These are phyloP conservation scores for Pseudopipra pipra DNA, from an alignment of 2,113 vertebrate species.

Conservation along the genomic window DNA sequence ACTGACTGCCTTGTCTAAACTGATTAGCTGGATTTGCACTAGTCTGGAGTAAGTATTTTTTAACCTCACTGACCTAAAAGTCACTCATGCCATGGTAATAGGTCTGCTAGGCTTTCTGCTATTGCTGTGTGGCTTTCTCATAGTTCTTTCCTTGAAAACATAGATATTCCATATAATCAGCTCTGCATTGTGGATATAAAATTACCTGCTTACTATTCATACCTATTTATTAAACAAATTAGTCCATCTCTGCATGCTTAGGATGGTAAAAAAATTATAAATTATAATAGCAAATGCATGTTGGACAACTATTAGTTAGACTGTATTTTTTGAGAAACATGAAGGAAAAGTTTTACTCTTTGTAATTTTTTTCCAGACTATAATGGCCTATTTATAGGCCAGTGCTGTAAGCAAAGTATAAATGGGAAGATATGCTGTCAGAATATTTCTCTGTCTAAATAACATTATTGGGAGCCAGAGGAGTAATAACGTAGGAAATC, in stretches of 20 bases:
- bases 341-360: background rate
- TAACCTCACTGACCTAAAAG: conserved; percentile 12
- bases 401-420: conserved; percentile 26
- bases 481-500: conserved; percentile 4
- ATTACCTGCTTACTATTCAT: background rate
- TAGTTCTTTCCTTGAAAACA: background rate
- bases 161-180: background rate
- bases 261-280: background rate
- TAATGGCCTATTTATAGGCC: background rate
- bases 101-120: background rate
- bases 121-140: background rate
- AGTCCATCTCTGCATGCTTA: background rate
- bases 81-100: background rate
- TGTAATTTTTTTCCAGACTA: background rate
- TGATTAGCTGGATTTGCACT: background rate
- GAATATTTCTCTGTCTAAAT: conserved; percentile 54
- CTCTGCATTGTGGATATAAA: background rate
- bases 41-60: background rate
- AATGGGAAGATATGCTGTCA: background rate
- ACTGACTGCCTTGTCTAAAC: background rate
- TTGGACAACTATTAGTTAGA: background rate
- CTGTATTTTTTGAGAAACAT: background rate
- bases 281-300: background rate
- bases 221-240: conserved; percentile 3
- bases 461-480: conserved; percentile 17